phyloP scores from a whole-genome alignment of 2,797 vertebrate genomes.

The Darevskia mixta region DNA sequence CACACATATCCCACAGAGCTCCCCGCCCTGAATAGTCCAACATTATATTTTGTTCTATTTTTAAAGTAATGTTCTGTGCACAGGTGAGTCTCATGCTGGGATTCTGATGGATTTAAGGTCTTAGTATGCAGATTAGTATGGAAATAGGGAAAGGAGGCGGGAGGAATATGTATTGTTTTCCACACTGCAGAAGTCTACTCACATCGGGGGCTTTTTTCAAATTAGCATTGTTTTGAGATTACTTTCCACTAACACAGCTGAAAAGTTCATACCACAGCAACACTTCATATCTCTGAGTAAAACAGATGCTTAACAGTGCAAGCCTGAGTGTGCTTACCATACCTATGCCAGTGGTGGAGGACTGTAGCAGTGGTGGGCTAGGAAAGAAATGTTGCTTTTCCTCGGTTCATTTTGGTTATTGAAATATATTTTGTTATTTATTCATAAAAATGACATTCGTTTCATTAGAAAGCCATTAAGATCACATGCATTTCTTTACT shows the following conservation, averaged over 20 bases:
- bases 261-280: constrained; percentile 39
- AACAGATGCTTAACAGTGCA: constrained; percentile 11
- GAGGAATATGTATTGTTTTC: constrained; percentile 53
- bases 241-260: constrained; percentile 54
- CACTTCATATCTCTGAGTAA: constrained; percentile 40
- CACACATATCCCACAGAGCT: constrained; percentile 43
- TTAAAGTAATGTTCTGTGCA: constrained; percentile 50
- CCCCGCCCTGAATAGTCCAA: constrained; percentile 48
- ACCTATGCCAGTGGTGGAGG: not conserved
- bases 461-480: not conserved
- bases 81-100: constrained; percentile 63
- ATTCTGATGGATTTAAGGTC: constrained; percentile 67
- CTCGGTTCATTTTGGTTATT: not conserved
- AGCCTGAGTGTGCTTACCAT: not conserved
- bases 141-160: constrained; percentile 52
- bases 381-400: too few species aligned
- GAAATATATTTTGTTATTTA: not conserved
- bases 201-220: constrained; percentile 53
- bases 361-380: not conserved
- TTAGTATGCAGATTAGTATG: constrained; percentile 63
- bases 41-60: constrained; percentile 60
- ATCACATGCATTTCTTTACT: not conserved
- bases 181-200: constrained; percentile 54
- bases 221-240: constrained; percentile 65
- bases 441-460: not conserved